A percentile compares a stretch with the other conserved stretches of the same genome.
Evolutionary conservation across 2,888 invertebrate species (phyloP).

Genomic region (Stenichneumon culpator): DNA sequence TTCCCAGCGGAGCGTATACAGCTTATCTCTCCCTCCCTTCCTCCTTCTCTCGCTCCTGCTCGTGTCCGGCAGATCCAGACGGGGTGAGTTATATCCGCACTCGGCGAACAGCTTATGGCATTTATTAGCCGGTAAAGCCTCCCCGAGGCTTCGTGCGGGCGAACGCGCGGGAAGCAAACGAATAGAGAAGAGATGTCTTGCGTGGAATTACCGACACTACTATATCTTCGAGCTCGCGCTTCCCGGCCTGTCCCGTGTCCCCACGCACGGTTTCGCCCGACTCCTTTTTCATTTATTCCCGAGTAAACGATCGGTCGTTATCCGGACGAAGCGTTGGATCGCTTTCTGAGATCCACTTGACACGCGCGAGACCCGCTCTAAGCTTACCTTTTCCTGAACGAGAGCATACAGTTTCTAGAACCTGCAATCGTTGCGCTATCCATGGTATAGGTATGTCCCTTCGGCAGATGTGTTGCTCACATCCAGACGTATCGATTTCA

Average conservation of each 20-base stretch:
- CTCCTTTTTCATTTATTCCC: conserved; percentile 76
- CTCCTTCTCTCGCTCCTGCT: not conserved
- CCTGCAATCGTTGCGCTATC: too few relatives aligned
- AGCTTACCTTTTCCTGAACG: not conserved
- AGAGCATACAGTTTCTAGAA: too few relatives aligned
- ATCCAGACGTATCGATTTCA: too few relatives aligned
- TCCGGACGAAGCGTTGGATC: conserved; percentile 73
- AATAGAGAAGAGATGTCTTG: conserved; percentile 32
- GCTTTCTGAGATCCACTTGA: conserved; percentile 73
- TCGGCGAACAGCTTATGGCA: conserved; percentile 72
- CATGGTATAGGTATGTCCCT: too few relatives aligned
- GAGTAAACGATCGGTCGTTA: conserved; percentile 76
- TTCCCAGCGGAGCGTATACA: conserved; percentile 16
- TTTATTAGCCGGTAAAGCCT: conserved; percentile 74
- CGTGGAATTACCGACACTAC: conserved; percentile 41
- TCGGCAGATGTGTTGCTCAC: too few relatives aligned
- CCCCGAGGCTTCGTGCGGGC: conserved; percentile 58
- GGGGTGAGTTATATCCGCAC: conserved; percentile 74
- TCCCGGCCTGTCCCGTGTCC: conserved; percentile 22
- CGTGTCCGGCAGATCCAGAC: conserved; percentile 34
- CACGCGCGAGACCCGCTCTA: conserved; percentile 35
- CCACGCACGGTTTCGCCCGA: conserved; percentile 41
- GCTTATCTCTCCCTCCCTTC: not conserved
- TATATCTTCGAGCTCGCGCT: conserved; percentile 29
- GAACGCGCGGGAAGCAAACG: conserved; percentile 24